A percentile compares a stretch with the other conserved stretches of the same genome.
phyloP scores from a whole-genome alignment of 2,797 vertebrate genomes.

The Rousettus madagascariensis region DNA sequence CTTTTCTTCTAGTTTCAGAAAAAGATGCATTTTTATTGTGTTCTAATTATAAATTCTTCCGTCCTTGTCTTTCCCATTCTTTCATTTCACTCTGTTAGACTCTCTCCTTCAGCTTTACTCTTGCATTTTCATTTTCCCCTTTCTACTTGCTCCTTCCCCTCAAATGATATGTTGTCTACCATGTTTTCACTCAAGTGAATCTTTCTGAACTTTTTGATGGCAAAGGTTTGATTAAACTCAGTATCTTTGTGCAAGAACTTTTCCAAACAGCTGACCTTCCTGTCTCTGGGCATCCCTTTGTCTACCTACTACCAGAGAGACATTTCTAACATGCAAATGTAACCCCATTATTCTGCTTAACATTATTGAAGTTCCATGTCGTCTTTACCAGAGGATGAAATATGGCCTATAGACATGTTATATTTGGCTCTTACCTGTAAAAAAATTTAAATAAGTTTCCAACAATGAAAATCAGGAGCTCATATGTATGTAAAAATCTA shows the following conservation, averaged over 20 bases:
- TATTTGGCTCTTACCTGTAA: not conserved
- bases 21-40: not conserved
- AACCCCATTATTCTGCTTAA: not conserved
- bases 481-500: not conserved
- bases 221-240: not conserved
- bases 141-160: not conserved
- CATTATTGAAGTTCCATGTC: not conserved
- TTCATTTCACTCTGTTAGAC: not conserved
- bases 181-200: not conserved
- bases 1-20: not conserved
- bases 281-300: not conserved
- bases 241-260: not conserved
- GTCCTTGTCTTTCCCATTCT: not conserved
- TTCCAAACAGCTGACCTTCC: not conserved
- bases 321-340: not conserved
- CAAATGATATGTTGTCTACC: not conserved
- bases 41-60: not conserved
- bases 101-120: not conserved
- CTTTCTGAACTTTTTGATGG: not conserved
- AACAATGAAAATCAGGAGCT: not conserved
- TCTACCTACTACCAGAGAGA: not conserved
- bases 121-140: not conserved
- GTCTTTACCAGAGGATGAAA: not conserved
- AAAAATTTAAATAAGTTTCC: not conserved
- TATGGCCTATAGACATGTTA: not conserved